A percentile compares a stretch with the other conserved stretches of the same genome.
phyloP scores from a whole-genome alignment of 2,888 invertebrate genomes.

The Drosophila parthenogenetica region DNA sequence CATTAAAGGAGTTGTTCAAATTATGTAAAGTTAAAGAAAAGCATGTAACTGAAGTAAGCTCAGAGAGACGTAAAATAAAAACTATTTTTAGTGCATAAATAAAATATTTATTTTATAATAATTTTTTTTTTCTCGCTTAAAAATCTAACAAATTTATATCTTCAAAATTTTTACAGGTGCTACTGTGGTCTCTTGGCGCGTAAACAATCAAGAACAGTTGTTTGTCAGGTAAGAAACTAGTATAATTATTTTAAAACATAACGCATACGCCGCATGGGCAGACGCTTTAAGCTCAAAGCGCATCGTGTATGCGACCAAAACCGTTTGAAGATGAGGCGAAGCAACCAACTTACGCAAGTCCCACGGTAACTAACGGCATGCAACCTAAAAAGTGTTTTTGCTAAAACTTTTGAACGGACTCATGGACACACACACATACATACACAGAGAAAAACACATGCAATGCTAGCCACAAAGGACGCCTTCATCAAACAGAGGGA shows the following conservation, averaged over 20 bases:
- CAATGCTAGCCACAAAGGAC: slow-evolving; percentile 60
- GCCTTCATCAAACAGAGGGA: slow-evolving; percentile 16
- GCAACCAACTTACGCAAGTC: slow-evolving; percentile 70
- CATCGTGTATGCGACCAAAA: slow-evolving; percentile 18
- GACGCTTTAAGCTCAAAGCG: slow-evolving; percentile 63
- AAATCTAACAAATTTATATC: background rate
- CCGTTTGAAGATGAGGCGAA: slow-evolving; percentile 33
- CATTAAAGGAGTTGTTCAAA: too few species aligned
- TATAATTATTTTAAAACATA: slow-evolving; percentile 27
- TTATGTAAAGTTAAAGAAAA: too few species aligned
- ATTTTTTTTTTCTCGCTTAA: too few species aligned
- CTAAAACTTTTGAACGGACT: slow-evolving; percentile 64
- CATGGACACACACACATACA: slow-evolving; percentile 10
- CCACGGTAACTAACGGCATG: slow-evolving; percentile 73
- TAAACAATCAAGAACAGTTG: slow-evolving; percentile 97
- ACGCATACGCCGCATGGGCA: slow-evolving; percentile 58
- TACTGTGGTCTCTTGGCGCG: slow-evolving; percentile 98
- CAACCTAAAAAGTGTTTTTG: slow-evolving; percentile 80
- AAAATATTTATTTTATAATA: too few species aligned
- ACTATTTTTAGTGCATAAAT: too few species aligned
- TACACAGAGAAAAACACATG: slow-evolving; percentile 23
- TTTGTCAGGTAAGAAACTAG: slow-evolving; percentile 93
- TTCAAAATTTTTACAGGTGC: slow-evolving; percentile 89
- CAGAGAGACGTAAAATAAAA: too few species aligned
- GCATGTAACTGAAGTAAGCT: too few species aligned